Base-by-base conservation (phyloP, 2,113 vertebrate species). In the Xerus inauris region DNA sequence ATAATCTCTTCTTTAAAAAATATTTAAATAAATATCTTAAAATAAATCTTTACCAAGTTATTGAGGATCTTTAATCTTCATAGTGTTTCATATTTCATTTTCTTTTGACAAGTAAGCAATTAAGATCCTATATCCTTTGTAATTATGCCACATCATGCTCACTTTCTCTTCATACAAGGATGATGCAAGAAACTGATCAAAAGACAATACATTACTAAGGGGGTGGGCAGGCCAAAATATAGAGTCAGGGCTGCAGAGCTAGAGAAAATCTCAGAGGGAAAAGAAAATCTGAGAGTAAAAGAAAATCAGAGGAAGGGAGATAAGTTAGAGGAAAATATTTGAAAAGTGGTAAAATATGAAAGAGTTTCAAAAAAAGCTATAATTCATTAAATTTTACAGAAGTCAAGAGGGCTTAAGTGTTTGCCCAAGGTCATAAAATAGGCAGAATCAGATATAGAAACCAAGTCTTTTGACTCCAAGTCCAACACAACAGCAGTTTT, bases 91-190 rank as follows among this genome's bases (percentile, higher is more conserved):
- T 98, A 96, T 94, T 97, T 98, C 95, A 98, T 96, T 96, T 98
- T 97, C 93, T 97, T 98, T 97, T 97, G 97, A 98, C 95, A 98
- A 98, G 71, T 98, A 97, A 98, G 98, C 97, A 97, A 97, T 98
- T 98, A 98, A 98, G 89, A 94, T 97, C 96, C 97, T 97, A 40
- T 90, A 96, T 93, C 94, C 94, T 97, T 97, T 95, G 67, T 96
- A 98, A 98, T 97, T 91, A 98, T 98, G 96, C 51, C 95, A 98
- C 97, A 97, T 98, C 73, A 84, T 79, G 94, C 94, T 98, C 92
- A 96, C 83, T 98, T 97, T 94, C 94, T 96, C 77, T 97, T 96
- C 92, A 94, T 97, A 96, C 95, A 97, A 98, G 81, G 62, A 97
- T 91, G 75, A 98, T 97, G 94, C 91, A 96, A 97, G 87, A 98